Conservation (phyloP, 2,113 vertebrate genomes). For the Rhegmatorhina hoffmannsi region DNA sequence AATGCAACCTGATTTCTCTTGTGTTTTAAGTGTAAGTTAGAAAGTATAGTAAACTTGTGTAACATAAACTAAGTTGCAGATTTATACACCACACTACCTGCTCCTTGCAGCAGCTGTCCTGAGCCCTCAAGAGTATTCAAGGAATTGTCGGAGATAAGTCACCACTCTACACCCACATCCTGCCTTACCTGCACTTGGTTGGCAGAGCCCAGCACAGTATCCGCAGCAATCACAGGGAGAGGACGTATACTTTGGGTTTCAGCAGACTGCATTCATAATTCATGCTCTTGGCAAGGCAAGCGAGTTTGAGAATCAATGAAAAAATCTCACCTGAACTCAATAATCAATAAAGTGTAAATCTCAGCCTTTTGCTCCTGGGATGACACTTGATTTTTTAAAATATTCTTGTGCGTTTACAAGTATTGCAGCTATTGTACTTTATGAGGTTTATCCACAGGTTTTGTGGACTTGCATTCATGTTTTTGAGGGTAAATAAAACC, state of each 20-base stretch:
- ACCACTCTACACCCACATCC: background rate
- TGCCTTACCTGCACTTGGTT: background rate
- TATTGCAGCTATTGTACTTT: background rate
- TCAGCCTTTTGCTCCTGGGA: background rate
- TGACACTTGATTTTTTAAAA: background rate
- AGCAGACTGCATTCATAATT: background rate
- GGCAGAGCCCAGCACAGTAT: background rate
- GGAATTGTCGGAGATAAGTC: background rate
- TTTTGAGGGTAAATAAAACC: background rate
- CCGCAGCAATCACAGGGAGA: background rate
- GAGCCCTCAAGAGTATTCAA: background rate
- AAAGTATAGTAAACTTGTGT: background rate
- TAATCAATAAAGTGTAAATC: background rate
- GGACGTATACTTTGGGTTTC: background rate
- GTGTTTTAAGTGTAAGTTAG: background rate
- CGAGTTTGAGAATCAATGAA: background rate
- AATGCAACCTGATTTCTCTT: background rate
- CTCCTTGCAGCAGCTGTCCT: background rate
- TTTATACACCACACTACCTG: background rate
- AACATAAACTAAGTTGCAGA: background rate
- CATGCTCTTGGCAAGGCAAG: background rate
- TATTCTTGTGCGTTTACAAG: background rate
- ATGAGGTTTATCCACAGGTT: background rate
- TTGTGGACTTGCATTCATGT: background rate
- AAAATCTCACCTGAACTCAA: conserved; percentile 4